Evolutionary conservation across 2,797 vertebrate genomes (phyloP).

Genomic region (Glyptemys insculpta): DNA sequence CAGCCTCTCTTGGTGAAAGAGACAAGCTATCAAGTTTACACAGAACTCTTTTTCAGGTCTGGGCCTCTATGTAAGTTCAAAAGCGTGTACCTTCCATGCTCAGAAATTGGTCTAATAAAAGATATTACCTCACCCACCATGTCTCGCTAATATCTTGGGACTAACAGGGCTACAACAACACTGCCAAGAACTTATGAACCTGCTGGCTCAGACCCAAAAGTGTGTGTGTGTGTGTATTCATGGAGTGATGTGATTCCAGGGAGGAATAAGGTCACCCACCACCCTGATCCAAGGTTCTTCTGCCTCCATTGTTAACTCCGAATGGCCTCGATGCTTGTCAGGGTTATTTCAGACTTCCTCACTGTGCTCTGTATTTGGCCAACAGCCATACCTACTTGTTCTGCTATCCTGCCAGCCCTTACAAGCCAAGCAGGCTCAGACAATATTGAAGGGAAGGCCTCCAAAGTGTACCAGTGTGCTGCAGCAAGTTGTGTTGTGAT

Average conservation of each 20-base stretch:
- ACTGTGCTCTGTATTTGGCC: neutral
- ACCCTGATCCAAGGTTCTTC: neutral
- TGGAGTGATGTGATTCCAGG: neutral
- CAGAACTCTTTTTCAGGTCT: neutral
- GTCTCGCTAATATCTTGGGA: neutral
- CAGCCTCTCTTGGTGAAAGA: neutral
- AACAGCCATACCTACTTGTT: neutral
- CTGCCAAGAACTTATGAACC: neutral
- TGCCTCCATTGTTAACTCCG: neutral
- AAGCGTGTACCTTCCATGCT: neutral
- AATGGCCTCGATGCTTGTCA: neutral
- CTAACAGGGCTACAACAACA: neutral
- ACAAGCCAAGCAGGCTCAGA: neutral
- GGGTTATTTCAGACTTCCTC: neutral
- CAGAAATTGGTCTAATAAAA: neutral
- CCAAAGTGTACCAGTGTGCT: neutral
- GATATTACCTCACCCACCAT: neutral
- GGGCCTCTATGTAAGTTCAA: neutral
- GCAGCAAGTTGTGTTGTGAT: neutral
- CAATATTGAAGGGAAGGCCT: neutral
- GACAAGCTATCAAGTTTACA: neutral
- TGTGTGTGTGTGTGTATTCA: no score
- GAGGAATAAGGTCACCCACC: neutral
- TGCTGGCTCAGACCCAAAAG: neutral
- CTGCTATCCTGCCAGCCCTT: neutral